Conservation (phyloP, 2,888 invertebrate species). For the Pristionchus entomophagus region DNA sequence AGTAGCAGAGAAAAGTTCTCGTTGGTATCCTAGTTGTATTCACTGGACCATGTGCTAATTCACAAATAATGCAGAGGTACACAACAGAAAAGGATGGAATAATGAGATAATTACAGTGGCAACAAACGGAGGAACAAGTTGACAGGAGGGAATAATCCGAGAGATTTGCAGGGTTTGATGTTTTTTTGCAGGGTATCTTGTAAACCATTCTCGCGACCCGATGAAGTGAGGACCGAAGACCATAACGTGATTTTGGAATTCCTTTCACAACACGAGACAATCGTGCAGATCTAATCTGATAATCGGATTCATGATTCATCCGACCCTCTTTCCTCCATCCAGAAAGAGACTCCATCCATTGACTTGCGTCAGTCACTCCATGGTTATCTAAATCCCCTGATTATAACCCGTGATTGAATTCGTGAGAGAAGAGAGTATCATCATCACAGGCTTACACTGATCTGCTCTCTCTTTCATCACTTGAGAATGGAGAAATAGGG, state of each 20-base stretch:
- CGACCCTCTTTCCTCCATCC: neutral
- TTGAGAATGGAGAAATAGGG: neutral
- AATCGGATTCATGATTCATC: neutral
- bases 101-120: constrained; percentile 23
- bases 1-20: neutral
- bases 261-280: neutral
- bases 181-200: too few species aligned
- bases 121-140: neutral
- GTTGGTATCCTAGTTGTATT: neutral
- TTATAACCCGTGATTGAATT: constrained; percentile 29
- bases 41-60: neutral
- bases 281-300: neutral
- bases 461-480: neutral
- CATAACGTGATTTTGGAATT: neutral
- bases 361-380: neutral
- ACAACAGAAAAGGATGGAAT: constrained; percentile 20
- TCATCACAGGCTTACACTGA: neutral
- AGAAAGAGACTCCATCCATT: neutral
- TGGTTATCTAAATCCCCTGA: constrained; percentile 23
- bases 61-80: constrained; percentile 17
- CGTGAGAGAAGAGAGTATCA: neutral
- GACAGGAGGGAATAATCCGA: neutral
- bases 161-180: neutral
- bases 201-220: too few species aligned
- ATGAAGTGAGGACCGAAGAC: too few species aligned